Conservation (phyloP, 2,888 invertebrate genomes). For the Idaea dimidiata region DNA sequence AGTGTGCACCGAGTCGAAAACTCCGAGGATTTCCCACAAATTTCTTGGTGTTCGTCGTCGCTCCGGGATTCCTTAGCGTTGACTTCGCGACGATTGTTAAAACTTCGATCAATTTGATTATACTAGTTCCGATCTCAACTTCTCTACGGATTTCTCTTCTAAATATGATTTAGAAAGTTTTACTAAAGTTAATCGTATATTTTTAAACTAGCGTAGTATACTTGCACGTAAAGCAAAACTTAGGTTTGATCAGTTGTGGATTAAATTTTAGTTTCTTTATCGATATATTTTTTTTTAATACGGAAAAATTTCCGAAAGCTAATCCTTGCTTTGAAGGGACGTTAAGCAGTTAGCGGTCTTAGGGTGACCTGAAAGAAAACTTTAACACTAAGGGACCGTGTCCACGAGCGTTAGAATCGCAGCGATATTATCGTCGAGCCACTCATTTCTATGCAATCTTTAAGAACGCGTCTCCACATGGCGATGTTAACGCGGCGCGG, state of each 20-base stretch:
- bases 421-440: too few relatives aligned
- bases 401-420: too few relatives aligned
- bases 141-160: neutral
- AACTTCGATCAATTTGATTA: neutral
- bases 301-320: too few relatives aligned
- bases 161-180: neutral
- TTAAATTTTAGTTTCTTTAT: too few relatives aligned
- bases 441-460: too few relatives aligned
- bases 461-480: too few relatives aligned
- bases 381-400: too few relatives aligned
- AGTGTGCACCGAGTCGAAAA: neutral
- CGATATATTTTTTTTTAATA: too few relatives aligned
- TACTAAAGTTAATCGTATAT: neutral
- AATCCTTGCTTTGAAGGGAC: too few relatives aligned
- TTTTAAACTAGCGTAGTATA: neutral
- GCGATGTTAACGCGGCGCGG: too few relatives aligned
- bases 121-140: neutral
- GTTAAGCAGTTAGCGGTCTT: too few relatives aligned
- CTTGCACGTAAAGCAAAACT: neutral
- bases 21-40: neutral
- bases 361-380: too few relatives aligned
- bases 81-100: neutral
- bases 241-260: neutral
- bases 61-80: neutral
- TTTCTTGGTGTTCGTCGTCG: neutral